phyloP scores from a whole-genome alignment of 2,113 vertebrate genomes.

The Meriones unguiculatus region DNA sequence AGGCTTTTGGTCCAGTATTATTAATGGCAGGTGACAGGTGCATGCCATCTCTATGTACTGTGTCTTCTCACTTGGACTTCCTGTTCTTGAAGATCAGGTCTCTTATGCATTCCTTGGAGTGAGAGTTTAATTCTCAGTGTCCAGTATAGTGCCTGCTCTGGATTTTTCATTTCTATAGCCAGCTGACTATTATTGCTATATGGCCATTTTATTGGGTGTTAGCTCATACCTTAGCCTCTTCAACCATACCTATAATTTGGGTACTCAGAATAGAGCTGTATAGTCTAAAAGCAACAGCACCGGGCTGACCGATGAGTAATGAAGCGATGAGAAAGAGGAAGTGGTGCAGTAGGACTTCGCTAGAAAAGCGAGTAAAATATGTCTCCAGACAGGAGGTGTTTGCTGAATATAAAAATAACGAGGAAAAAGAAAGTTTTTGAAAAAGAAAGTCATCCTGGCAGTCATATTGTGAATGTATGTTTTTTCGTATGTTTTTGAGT shows the following conservation, averaged over 20 bases:
- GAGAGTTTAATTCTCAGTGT: neutral
- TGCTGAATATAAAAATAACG: slow-evolving; percentile 2
- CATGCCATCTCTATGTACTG: neutral
- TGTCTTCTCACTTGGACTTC: neutral
- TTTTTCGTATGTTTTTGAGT: slow-evolving; percentile 25
- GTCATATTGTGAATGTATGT: slow-evolving; percentile 36
- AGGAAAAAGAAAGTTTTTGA: neutral
- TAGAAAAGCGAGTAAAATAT: neutral
- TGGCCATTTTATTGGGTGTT: neutral
- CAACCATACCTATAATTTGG: neutral
- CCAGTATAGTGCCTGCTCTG: neutral
- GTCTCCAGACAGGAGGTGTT: neutral
- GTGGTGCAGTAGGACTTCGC: neutral
- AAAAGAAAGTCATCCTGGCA: neutral
- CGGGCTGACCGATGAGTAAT: neutral
- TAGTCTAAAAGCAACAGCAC: neutral
- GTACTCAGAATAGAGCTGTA: neutral
- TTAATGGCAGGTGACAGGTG: neutral
- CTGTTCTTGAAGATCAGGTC: neutral
- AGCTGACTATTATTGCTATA: neutral
- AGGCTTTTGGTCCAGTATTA: neutral
- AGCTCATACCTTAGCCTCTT: neutral
- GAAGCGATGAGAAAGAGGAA: neutral
- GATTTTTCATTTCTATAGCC: neutral
- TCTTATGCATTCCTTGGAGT: neutral